A percentile compares a stretch with the other conserved stretches of the same genome.
phyloP scores from a whole-genome alignment of 1,140 invertebrate species.

The Cheumatopsyche charites region DNA sequence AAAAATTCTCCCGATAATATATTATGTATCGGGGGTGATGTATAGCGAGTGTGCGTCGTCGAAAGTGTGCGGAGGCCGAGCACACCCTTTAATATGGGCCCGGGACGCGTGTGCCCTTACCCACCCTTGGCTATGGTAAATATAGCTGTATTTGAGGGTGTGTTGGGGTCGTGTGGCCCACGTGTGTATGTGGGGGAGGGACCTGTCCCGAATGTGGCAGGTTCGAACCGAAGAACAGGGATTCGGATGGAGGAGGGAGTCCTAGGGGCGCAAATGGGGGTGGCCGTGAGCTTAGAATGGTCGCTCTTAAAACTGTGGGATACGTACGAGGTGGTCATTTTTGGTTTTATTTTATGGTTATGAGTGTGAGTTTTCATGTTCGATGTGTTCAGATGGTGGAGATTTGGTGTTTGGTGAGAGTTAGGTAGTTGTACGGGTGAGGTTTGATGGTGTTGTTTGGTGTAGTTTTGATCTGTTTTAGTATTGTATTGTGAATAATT shows the following conservation, averaged over 20 bases:
- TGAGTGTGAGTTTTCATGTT: neutral
- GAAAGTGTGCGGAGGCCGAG: constrained; percentile 29
- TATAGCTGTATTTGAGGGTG: too few species aligned
- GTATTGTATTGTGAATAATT: too few species aligned
- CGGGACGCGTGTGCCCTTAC: constrained; percentile 5
- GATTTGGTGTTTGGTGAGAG: too few species aligned
- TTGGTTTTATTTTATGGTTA: neutral
- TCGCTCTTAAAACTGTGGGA: neutral
- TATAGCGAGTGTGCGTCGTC: constrained; percentile 12
- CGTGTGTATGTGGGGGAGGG: neutral
- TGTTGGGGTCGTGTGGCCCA: too few species aligned
- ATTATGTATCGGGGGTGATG: constrained; percentile 20
- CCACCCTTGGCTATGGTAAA: too few species aligned
- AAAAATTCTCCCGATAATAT: constrained; percentile 8
- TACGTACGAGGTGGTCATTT: neutral
- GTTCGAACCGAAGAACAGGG: constrained; percentile 24
- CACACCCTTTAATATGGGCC: constrained; percentile 31
- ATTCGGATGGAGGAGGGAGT: neutral
- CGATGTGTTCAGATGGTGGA: neutral
- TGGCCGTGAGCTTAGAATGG: neutral
- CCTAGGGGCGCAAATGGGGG: neutral
- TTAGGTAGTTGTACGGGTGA: too few species aligned
- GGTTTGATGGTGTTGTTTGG: too few species aligned
- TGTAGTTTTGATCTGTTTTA: too few species aligned
- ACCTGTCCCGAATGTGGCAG: constrained; percentile 32